These are phyloP conservation scores for Rhadina sibilatrix DNA, from an alignment of 2,113 vertebrate species.

Conservation along the genomic window DNA sequence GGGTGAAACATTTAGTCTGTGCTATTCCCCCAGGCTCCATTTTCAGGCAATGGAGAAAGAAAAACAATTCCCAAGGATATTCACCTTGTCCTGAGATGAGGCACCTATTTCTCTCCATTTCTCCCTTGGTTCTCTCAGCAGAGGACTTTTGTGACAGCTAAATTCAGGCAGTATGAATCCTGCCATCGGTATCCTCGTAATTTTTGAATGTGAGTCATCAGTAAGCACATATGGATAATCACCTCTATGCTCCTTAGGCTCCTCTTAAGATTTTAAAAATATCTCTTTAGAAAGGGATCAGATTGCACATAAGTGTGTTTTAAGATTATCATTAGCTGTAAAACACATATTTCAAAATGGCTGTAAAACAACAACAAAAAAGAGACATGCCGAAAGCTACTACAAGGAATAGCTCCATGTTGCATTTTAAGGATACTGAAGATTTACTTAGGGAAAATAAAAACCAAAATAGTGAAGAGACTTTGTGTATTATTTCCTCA, in stretches of 20 bases:
- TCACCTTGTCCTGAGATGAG: neutral
- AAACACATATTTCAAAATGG: conserved; percentile 27
- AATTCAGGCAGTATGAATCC: neutral
- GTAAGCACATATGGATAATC: conserved; percentile 51
- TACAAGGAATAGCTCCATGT: neutral
- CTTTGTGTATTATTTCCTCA: neutral
- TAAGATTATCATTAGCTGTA: conserved; percentile 14
- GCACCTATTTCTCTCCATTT: neutral
- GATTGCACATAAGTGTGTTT: conserved; percentile 30
- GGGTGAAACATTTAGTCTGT: neutral
- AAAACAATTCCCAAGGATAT: conserved; percentile 13
- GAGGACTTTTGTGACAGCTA: neutral
- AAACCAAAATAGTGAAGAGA: neutral
- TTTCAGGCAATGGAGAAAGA: neutral
- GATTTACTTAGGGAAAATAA: neutral
- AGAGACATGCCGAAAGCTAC: neutral
- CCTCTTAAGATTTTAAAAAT: conserved; percentile 50
- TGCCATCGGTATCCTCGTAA: neutral
- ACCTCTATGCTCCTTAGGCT: conserved; percentile 7
- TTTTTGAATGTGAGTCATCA: conserved; percentile 29
- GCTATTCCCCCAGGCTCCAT: neutral
- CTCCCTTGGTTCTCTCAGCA: neutral
- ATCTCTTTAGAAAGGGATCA: conserved; percentile 16
- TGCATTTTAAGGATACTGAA: neutral
- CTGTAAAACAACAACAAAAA: neutral